Conservation (phyloP, 2,888 invertebrate species). For the Drosophila sordidula region DNA sequence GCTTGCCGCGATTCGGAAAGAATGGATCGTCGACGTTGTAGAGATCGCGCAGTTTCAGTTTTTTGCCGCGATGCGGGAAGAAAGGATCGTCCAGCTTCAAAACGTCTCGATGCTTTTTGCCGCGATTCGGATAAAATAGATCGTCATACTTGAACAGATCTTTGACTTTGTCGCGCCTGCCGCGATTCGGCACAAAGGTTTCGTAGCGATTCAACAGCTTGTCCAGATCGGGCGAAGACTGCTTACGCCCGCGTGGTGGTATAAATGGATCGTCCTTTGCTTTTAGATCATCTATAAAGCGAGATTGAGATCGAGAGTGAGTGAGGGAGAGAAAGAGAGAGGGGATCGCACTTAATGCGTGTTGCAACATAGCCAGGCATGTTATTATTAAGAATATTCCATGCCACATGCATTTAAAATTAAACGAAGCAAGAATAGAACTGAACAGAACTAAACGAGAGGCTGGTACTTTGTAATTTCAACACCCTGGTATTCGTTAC, state of each 20-base stretch:
- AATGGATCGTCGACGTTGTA: conserved; percentile 84
- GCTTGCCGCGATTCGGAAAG: conserved; percentile 82
- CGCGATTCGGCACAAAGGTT: conserved; percentile 84
- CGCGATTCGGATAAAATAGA: conserved; percentile 84
- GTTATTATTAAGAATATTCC: conserved; percentile 30
- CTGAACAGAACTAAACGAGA: conserved; percentile 10
- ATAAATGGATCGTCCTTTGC: conserved; percentile 81
- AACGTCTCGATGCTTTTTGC: conserved; percentile 75
- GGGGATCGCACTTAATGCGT: conserved; percentile 18
- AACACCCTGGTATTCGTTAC: conserved; percentile 50
- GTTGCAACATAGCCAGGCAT: conserved; percentile 11
- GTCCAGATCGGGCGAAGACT: conserved; percentile 74
- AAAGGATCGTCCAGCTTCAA: conserved; percentile 80
- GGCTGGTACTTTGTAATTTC: conserved; percentile 40
- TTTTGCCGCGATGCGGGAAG: conserved; percentile 84
- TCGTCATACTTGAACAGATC: conserved; percentile 85
- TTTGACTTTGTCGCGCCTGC: conserved; percentile 83
- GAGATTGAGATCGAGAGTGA: background rate
- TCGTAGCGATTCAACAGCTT: conserved; percentile 79
- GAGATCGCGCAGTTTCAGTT: conserved; percentile 82
- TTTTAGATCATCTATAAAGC: conserved; percentile 45
- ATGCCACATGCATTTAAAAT: conserved; percentile 59
- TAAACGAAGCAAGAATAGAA: conserved; percentile 34
- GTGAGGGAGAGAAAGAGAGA: background rate
- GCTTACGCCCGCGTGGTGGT: conserved; percentile 84